phyloP scores from a whole-genome alignment of 2,797 vertebrate genomes.

The Gallinago stenura region DNA sequence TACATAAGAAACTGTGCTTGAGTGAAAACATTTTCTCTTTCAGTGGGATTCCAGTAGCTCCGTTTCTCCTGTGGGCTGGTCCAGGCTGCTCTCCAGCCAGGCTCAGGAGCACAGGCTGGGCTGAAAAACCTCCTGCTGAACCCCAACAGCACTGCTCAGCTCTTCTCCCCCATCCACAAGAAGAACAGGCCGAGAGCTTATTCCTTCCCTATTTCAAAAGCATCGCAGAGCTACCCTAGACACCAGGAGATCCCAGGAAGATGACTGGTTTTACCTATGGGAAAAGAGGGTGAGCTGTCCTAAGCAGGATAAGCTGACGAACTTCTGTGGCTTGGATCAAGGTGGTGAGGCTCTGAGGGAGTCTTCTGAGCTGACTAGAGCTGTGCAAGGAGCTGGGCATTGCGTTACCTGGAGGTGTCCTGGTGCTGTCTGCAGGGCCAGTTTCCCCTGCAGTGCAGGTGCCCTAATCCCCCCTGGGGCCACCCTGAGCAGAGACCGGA shows the following conservation, averaged over 20 bases:
- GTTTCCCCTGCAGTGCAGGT: neutral
- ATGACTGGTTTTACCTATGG: neutral
- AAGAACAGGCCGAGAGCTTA: neutral
- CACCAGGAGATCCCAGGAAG: neutral
- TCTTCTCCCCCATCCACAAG: neutral
- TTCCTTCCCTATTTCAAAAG: neutral
- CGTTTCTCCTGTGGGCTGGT: rapidly evolving
- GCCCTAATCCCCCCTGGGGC: neutral
- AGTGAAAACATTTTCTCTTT: neutral
- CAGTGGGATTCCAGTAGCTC: rapidly evolving
- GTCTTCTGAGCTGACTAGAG: neutral
- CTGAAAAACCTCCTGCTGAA: neutral
- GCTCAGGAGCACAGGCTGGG: neutral
- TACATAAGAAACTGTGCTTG: neutral
- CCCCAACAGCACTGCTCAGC: neutral
- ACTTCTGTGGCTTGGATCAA: neutral
- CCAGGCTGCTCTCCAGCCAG: neutral
- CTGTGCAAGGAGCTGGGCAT: neutral
- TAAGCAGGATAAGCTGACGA: neutral
- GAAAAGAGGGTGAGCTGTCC: neutral
- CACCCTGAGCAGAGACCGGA: neutral
- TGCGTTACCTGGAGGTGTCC: neutral
- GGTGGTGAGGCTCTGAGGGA: neutral
- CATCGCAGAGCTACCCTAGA: neutral
- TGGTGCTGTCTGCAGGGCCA: neutral